Evolutionary conservation across 2,888 invertebrate genomes (phyloP).

Genomic region (Crioceris asparagi): DNA sequence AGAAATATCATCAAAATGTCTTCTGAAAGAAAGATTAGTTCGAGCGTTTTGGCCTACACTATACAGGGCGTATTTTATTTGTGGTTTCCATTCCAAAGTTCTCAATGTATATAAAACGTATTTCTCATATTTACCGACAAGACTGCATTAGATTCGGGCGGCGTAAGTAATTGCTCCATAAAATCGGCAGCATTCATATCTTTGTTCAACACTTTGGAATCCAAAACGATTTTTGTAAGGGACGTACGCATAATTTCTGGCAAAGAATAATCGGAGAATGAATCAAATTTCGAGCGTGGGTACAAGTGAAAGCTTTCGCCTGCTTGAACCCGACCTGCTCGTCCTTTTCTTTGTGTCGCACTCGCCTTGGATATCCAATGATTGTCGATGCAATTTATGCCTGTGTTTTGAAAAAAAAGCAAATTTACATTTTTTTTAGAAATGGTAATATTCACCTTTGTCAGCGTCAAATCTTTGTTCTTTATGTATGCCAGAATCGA

Average conservation of each 20-base stretch:
- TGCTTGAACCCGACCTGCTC: constrained; percentile 56
- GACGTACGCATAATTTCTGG: constrained; percentile 54
- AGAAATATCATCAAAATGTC: too few species aligned
- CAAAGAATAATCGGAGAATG: constrained; percentile 43
- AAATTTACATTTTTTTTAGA: too few species aligned
- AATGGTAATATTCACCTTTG: constrained; percentile 39
- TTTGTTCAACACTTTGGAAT: constrained; percentile 50
- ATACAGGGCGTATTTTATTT: too few species aligned
- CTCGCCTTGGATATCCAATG: constrained; percentile 54
- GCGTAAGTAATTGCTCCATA: constrained; percentile 49
- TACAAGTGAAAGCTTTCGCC: constrained; percentile 51
- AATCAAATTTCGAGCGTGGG: constrained; percentile 40
- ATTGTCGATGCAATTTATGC: constrained; percentile 42
- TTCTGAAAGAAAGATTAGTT: too few species aligned
- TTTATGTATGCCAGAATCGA: constrained; percentile 54
- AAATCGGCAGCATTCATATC: constrained; percentile 48
- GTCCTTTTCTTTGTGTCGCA: constrained; percentile 52
- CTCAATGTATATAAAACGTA: too few species aligned
- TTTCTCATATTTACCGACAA: too few species aligned
- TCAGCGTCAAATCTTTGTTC: constrained; percentile 44
- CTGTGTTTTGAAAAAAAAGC: constrained; percentile 23
- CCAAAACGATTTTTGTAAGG: constrained; percentile 44
- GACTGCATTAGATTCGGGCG: constrained; percentile 45
- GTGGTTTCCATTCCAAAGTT: too few species aligned
- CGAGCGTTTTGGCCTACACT: too few species aligned